These are phyloP conservation scores for Delphinapterus leucas DNA, from an alignment of 2,113 vertebrate genomes.

Conservation along the genomic window DNA sequence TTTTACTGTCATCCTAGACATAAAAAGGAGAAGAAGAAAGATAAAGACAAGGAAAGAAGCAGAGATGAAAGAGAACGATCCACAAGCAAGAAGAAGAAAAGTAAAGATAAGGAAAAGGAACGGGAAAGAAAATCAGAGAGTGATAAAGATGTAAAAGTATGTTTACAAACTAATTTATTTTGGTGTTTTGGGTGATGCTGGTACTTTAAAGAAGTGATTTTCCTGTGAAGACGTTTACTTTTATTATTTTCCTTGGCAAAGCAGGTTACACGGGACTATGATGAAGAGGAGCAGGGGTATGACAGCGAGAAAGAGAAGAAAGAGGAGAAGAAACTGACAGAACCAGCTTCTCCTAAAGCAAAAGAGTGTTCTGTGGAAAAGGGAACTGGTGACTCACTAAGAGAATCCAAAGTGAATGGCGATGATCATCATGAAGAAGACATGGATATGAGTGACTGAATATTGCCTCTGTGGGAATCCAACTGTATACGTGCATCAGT, in stretches of 20 bases:
- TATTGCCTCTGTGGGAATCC: background rate
- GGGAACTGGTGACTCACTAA: constrained; percentile 77
- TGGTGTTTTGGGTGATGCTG: background rate
- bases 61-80: constrained; percentile 93
- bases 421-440: constrained; percentile 98
- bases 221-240: constrained; percentile 63
- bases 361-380: constrained; percentile 83
- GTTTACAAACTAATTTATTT: constrained; percentile 61
- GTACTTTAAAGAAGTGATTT: background rate
- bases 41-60: constrained; percentile 92
- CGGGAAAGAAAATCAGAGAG: constrained; percentile 93
- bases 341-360: constrained; percentile 85
- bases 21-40: constrained; percentile 99
- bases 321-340: constrained; percentile 87
- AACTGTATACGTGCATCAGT: constrained; percentile 70
- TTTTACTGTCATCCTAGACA: constrained; percentile 81
- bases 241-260: constrained; percentile 75
- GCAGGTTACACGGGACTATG: constrained; percentile 98
- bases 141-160: constrained; percentile 97
- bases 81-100: constrained; percentile 94
- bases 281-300: constrained; percentile 98
- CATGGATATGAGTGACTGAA: constrained; percentile 99
- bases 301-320: constrained; percentile 94
- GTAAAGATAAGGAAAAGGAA: constrained; percentile 96
- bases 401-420: constrained; percentile 95